Evolutionary conservation across 92 coral and sea anemone genomes (phyloP).

Genomic region (Pocillopora meandrina): DNA sequence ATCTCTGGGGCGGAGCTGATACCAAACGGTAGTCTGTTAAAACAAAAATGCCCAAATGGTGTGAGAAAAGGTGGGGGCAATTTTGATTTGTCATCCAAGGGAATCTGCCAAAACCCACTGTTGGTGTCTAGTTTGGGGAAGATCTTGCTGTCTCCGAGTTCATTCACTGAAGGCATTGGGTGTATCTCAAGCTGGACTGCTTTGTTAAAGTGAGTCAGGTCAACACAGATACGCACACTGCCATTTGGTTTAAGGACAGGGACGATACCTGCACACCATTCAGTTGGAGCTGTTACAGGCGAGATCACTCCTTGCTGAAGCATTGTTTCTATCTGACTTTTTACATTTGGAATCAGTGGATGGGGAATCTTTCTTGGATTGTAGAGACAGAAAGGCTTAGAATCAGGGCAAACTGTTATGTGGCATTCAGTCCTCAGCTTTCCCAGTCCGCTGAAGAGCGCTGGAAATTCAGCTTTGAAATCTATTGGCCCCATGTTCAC

Average conservation of each 20-base stretch:
- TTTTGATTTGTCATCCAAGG: not conserved
- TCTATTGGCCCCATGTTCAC: slow-evolving; percentile 18
- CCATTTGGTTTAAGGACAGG: slow-evolving; percentile 63
- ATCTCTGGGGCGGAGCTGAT: slow-evolving; percentile 62
- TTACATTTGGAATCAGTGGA: slow-evolving; percentile 52
- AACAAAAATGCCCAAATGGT: slow-evolving; percentile 57
- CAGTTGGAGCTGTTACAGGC: slow-evolving; percentile 55
- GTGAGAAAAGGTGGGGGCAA: slow-evolving; percentile 37
- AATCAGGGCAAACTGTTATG: no score
- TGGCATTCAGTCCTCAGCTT: no score
- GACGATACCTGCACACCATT: slow-evolving; percentile 64
- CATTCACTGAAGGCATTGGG: slow-evolving; percentile 34
- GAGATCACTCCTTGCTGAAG: slow-evolving; percentile 59
- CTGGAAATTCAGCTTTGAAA: slow-evolving; percentile 46
- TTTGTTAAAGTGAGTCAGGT: slow-evolving; percentile 26
- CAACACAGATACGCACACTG: slow-evolving; percentile 41
- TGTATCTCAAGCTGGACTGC: slow-evolving; percentile 43
- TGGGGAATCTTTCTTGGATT: slow-evolving; percentile 42
- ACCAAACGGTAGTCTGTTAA: slow-evolving; percentile 62
- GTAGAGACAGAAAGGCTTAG: no score
- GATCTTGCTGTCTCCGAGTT: slow-evolving; percentile 43
- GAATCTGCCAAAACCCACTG: slow-evolving; percentile 61
- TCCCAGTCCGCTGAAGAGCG: not conserved
- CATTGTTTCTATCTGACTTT: slow-evolving; percentile 52
- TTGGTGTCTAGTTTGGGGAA: slow-evolving; percentile 53